Evolutionary conservation across 2,113 vertebrate genomes (phyloP), one percentile per base, ranked within the genome.

Genomic region (Struthio camelus): DNA sequence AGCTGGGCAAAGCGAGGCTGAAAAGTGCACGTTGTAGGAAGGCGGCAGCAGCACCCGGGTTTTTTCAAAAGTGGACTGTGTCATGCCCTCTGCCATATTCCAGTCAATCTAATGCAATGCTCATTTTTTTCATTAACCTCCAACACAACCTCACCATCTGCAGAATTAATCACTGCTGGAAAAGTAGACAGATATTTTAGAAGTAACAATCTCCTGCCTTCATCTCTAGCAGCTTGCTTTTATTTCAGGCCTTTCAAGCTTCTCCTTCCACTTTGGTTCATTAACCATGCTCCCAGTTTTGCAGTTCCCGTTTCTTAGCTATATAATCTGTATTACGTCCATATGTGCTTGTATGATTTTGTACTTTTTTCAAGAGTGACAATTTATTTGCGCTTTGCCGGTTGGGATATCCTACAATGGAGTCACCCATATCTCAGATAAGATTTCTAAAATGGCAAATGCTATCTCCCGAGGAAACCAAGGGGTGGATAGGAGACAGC

Each of bases 91-190:
- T 94, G 80, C 79, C 44, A 58, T 83, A 87, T 77, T 93, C 56
- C 59, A 87, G 79, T 64, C 90, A 69, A 71, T 56, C 72, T 13
- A 88, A 62, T 27, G 75, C 51, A 90, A 42, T 44, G 30, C 30
- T 85, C 28, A 2, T 87, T 93, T 90, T 50, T 93, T 91, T 93
- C 66, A 72, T 89, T 83, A 91, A 38, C 51, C 54, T 92, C 81
- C 67, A 67, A 54, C 3, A 0, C 64, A 83, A 28, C 24, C 53
- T 94, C 46, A n/a, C 79, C 72, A 46, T 83, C 91, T 96, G 95
- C 84, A 9, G 11, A 73, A 93, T 96, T 93, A 89, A 94, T 95
- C 90, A 87, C 58, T 50, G 59, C 53, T 97, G 90, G 88, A 90
- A 84, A 88, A 30, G 18, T 48, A 40, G 86, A 62, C 32, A 11